Conservation (phyloP, 2,888 invertebrate genomes). For the Tolmerus cingulatus region DNA sequence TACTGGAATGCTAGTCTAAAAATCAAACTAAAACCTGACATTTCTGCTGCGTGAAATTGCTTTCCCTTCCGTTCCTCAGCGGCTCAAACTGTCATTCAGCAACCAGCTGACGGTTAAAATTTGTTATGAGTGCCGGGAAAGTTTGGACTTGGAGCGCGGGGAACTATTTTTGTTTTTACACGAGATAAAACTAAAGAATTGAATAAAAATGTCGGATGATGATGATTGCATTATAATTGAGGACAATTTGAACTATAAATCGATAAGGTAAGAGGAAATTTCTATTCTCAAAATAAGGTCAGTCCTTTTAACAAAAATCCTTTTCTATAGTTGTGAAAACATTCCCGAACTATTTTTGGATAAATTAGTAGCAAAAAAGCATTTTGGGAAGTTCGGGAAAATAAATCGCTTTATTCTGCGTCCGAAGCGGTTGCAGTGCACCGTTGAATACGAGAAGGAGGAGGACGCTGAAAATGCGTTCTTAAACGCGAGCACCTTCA, state of each 20-base stretch:
- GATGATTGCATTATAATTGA: conserved; percentile 47
- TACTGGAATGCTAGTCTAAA: too few species aligned
- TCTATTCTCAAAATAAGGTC: neutral
- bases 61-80: neutral
- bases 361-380: conserved; percentile 69
- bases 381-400: conserved; percentile 77
- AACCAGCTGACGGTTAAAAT: neutral
- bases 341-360: conserved; percentile 73
- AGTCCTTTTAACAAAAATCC: neutral
- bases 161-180: neutral
- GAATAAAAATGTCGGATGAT: conserved; percentile 1
- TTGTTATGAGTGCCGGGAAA: neutral
- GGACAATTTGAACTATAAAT: conserved; percentile 54
- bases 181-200: neutral
- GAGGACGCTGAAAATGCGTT: conserved; percentile 69
- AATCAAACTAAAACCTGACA: too few species aligned
- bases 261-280: conserved; percentile 53
- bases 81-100: neutral
- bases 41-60: neutral
- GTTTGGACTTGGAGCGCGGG: neutral
- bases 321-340: conserved; percentile 68
- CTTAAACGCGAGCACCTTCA: conserved; percentile 69
- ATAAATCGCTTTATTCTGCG: conserved; percentile 72
- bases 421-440: conserved; percentile 71
- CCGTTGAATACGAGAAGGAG: conserved; percentile 73